Evolutionary conservation across 2,888 invertebrate species (phyloP), one percentile per base, ranked within the genome.

Genomic region (Troglohyphantes excavatus): DNA sequence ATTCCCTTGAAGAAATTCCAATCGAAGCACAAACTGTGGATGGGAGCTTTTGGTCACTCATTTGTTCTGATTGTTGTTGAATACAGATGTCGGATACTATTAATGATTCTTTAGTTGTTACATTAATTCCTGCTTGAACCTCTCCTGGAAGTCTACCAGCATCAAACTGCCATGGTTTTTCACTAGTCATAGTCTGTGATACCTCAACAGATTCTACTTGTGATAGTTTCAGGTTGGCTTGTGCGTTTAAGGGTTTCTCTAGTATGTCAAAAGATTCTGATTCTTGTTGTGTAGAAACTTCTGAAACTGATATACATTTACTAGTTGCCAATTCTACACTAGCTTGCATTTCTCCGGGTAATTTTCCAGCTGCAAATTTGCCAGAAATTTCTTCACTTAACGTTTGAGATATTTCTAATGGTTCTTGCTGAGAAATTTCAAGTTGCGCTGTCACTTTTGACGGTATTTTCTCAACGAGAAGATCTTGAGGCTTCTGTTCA

Each of bases 11-110:
- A 68, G 93, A 92, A 76, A 91, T 91, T 81, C 92, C 92, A 91
- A 92, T 79, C 91, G 89, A 86, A 23, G 93, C 93, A 70, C 93
- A 93, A 92, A 96, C 96, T 87, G 93, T 93, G 90, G 95, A 95
- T 17, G 95, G 95, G n/a, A 78, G 84, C 88, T 90, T 76, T 6
- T 81, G 78, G 13, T 84, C 43, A 53, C 70, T 87, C 23, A 91
- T 76, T 21, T 53, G 23, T 33, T 82, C 70, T 17, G 91, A 67
- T 23, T 39, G 26, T n/a, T 89, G 79, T 26, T 89, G 61, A 5
- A 85, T 53, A 9, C 79, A 75, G 6, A 90, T 67, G 82, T 91
- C 91, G 19, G 84, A 85, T n/a, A 91, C 86, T 19, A 79, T 53
- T 39, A 90, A n/a, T 21, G 90, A 85, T 61, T 90, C 78, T 43